Base-by-base conservation (phyloP, 2,888 invertebrate genomes). In the Malthinus flaveolus region DNA sequence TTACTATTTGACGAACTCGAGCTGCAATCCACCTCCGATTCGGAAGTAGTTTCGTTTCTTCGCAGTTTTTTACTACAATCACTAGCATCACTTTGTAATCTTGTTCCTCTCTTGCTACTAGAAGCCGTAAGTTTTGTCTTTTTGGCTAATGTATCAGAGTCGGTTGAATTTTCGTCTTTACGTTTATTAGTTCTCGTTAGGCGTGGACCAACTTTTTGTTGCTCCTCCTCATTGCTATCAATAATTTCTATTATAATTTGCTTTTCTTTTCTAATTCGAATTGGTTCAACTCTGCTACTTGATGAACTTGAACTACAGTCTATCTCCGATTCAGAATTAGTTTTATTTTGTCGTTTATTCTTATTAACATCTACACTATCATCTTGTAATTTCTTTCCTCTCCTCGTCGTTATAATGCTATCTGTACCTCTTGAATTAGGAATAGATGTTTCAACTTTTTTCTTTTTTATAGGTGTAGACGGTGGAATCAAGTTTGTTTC, bases 161-260 rank as follows among this genome's bases (percentile, higher is more conserved):
- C 9, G 5, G 9, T n/a, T 42, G n/a, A 23, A 23, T 6, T 42
- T 1, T 11, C 15, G 8, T n/a, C 15, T 15, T 15, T 42, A 15
- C 39, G 13, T 42, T 42, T 42, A 23, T 5, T 42, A 15, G n/a
- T 42, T 42, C 39, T 42, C 1, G 39, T 13, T 42, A 10, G 23
- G 5, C 3, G 23, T 23, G 23, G 23, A 23, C 23, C 5, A 23
- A 2, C 23, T 23, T 23, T 23, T 5, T 23, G 23, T 23, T 2
- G 23, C 23, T 33, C 46, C 32, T 53, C 44, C 12, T 53, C 45
- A 15, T 33, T 23, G 6, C n/a, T 36, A 31, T 51, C 35, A 10
- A 37, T 23, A 48, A 48, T 32, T 48, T 1, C 9, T 9, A 42
- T 42, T 42, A 42, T 23, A 23, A 23, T 23, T 23, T 23, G 23